Conservation (phyloP, 2,888 invertebrate species). For the Caenorhabditis panamensis region DNA sequence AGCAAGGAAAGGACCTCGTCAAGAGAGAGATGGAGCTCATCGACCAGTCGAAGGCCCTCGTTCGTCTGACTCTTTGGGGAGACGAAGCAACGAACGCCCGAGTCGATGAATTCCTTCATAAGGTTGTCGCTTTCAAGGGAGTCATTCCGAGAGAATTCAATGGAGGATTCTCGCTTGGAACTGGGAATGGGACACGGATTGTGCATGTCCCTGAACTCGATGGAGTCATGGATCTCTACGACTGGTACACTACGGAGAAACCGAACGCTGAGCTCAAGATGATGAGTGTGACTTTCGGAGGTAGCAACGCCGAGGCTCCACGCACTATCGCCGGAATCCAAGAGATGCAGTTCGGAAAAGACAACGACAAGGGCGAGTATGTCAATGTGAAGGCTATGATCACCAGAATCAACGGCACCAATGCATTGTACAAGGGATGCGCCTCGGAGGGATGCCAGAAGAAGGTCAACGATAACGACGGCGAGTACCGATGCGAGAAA, state of each 20-base stretch:
- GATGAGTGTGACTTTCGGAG: conserved; percentile 43
- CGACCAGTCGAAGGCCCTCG: conserved; percentile 89
- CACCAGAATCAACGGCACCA: conserved; percentile 88
- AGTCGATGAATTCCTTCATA: conserved; percentile 84
- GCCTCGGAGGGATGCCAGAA: conserved; percentile 93
- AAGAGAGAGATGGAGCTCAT: conserved; percentile 92
- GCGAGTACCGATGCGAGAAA: conserved; percentile 95
- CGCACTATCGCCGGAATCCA: conserved; percentile 49
- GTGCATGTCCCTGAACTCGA: conserved; percentile 92
- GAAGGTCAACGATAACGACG: conserved; percentile 88
- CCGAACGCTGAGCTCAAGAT: conserved; percentile 61
- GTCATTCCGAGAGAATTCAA: conserved; percentile 91
- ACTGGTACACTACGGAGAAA: conserved; percentile 90
- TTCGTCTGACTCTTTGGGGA: conserved; percentile 93
- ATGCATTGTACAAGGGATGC: conserved; percentile 93
- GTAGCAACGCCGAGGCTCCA: conserved; percentile 21
- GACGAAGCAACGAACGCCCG: conserved; percentile 86
- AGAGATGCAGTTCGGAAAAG: conserved; percentile 66
- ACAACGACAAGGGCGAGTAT: conserved; percentile 85
- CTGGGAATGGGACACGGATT: conserved; percentile 82
- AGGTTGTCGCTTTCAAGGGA: conserved; percentile 91
- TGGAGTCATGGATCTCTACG: conserved; percentile 89
- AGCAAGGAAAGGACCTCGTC: conserved; percentile 83
- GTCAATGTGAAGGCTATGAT: conserved; percentile 89
- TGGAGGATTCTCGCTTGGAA: conserved; percentile 83